These are phyloP conservation scores for Conger conger DNA, from an alignment of 2,113 vertebrate genomes.

Conservation along the genomic window DNA sequence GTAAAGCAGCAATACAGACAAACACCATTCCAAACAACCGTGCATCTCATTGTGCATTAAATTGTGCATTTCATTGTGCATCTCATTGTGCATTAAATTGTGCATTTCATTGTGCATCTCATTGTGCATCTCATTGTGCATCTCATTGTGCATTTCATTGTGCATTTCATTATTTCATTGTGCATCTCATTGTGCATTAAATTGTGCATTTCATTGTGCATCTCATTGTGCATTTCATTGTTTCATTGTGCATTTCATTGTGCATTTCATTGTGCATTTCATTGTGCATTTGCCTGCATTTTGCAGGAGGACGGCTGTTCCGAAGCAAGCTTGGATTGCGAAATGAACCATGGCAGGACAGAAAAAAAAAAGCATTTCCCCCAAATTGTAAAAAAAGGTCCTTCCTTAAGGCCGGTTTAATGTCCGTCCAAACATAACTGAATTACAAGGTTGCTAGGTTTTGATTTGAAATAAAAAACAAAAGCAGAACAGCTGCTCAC, in stretches of 20 bases:
- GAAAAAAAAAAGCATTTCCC: conserved; percentile 48
- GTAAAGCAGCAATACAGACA: neutral
- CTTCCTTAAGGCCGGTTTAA: conserved; percentile 1
- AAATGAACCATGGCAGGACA: conserved; percentile 43
- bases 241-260: neutral
- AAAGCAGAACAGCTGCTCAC: neutral
- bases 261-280: too few relatives aligned
- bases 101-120: neutral
- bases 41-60: conserved; percentile 15
- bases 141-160: neutral
- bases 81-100: neutral
- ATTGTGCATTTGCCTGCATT: too few relatives aligned
- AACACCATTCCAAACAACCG: conserved; percentile 33
- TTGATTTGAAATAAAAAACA: neutral
- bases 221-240: too few relatives aligned
- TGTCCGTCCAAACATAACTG: neutral
- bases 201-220: neutral
- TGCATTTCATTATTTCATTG: too few relatives aligned
- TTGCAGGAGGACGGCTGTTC: too few relatives aligned
- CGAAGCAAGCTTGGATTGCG: conserved; percentile 48
- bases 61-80: too few relatives aligned
- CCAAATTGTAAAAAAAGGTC: conserved; percentile 44
- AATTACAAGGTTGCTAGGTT: conserved; percentile 15
- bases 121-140: too few relatives aligned
- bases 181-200: too few relatives aligned